Base-by-base conservation (phyloP, 2,113 vertebrate species). In the Pimephales promelas region DNA sequence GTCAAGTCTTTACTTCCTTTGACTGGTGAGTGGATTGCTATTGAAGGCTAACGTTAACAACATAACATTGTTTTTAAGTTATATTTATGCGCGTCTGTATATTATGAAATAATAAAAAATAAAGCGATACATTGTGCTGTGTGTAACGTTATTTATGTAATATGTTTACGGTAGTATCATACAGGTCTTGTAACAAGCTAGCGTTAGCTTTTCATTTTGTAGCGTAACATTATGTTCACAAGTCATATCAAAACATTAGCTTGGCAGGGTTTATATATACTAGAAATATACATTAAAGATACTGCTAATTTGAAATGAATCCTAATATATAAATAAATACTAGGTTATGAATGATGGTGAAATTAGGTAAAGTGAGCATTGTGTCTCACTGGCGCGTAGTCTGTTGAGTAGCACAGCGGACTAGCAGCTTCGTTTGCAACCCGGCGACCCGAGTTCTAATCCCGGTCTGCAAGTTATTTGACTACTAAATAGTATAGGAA, bases 21-120 rank as follows among this genome's bases (percentile, higher is more conserved):
- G 70, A 6, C 72, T 34, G 86, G 86, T 87, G 86, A 87, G 86
- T 87, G 80, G 31, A 56, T 85, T 79, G 76, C 28, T 72, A 71
- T 59, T 59, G 34, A 43, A 77, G 22, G 45, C n/a, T 43, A 83
- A 9, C 45, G 8, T 36, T 9, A 52, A 52, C 68, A 10, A 3
- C 24, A 13, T 73, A 26, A 1, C n/a, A n/a, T n/a, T n/a, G n/a
- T n/a, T n/a, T n/a, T n/a, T n/a, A n/a, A n/a, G n/a, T n/a, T 56
- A 40, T 61, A 13, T 62, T 20, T 45, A 78, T 26, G 52, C 1
- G 24, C 26, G 71, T 4, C 45, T 34, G 49, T 52, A 52, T 40
- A 24, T 16, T 47, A 49, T 31, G 9, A 34, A 66, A 79, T n/a
- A 49, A 31, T n/a, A 49, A 31, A 22, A 18, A 66, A 79, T 49